Evolutionary conservation across 2,888 invertebrate genomes (phyloP).

Genomic region (Reticulitermes lucifugus): DNA sequence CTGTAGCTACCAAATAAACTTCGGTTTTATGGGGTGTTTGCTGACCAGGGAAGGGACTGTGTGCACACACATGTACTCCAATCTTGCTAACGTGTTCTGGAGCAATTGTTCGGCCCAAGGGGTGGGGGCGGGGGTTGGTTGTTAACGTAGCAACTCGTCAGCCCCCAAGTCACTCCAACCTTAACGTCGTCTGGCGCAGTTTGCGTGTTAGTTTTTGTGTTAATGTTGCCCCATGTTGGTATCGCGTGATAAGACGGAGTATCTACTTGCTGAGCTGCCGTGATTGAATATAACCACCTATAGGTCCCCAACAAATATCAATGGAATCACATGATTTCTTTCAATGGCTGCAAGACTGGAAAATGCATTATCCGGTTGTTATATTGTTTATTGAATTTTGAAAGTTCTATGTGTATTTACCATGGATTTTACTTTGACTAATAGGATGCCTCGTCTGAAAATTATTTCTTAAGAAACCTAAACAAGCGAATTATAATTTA

Average conservation of each 20-base stretch:
- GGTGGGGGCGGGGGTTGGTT: background rate
- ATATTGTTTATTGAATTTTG: too few species aligned
- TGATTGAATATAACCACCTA: background rate
- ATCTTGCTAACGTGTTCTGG: conserved; percentile 28
- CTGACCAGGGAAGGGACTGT: background rate
- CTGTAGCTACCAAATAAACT: conserved; percentile 4
- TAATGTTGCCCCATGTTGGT: conserved; percentile 28
- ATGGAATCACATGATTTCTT: too few species aligned
- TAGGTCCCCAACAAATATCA: too few species aligned
- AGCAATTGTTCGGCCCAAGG: background rate
- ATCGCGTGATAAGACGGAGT: conserved; percentile 2
- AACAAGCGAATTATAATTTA: too few species aligned
- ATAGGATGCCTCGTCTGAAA: too few species aligned
- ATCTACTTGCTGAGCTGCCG: background rate
- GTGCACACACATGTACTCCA: background rate
- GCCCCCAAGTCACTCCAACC: background rate
- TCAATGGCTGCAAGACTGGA: too few species aligned
- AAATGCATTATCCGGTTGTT: too few species aligned
- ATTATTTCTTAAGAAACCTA: too few species aligned
- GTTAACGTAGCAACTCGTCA: background rate
- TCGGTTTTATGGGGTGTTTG: conserved; percentile 30
- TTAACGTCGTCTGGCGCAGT: background rate
- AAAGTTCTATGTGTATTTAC: too few species aligned
- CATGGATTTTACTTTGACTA: too few species aligned
- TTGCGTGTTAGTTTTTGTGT: background rate